Evolutionary conservation across 2,797 vertebrate genomes (phyloP).

Genomic region (Uromys caudimaculatus): DNA sequence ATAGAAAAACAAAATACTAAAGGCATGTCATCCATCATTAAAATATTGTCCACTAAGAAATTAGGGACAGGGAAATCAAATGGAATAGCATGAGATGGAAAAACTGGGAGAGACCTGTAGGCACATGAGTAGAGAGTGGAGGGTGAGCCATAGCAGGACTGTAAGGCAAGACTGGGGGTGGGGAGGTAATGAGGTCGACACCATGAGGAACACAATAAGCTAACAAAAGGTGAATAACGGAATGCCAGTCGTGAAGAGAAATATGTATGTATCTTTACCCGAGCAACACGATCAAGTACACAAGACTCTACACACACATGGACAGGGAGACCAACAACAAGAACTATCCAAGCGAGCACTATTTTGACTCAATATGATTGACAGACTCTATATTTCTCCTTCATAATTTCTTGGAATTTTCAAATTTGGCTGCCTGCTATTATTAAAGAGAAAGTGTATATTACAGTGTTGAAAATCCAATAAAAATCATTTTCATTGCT

Average conservation of each 20-base stretch:
- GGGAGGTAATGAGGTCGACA: not conserved
- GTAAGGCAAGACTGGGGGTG: not conserved
- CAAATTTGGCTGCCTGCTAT: not conserved
- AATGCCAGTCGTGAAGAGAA: not conserved
- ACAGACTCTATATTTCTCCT: not conserved
- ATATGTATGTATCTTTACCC: not conserved
- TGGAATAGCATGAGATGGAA: not conserved
- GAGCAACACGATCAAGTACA: not conserved
- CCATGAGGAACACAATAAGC: not conserved
- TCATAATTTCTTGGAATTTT: not conserved
- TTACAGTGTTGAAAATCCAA: not conserved
- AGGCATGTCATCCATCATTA: not conserved
- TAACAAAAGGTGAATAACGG: not conserved
- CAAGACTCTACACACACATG: not conserved
- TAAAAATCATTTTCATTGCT: not conserved
- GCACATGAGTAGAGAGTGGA: not conserved
- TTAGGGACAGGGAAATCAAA: not conserved
- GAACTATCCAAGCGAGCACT: not conserved
- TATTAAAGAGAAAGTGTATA: not conserved
- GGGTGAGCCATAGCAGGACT: not conserved
- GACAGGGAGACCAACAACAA: not conserved
- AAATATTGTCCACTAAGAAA: not conserved
- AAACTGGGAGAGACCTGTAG: not conserved
- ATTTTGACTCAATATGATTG: constrained; percentile 1
- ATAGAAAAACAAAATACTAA: not conserved